Evolutionary conservation across 2,888 invertebrate genomes (phyloP), one percentile per base, ranked within the genome.

Genomic region (Aethes cnicana): DNA sequence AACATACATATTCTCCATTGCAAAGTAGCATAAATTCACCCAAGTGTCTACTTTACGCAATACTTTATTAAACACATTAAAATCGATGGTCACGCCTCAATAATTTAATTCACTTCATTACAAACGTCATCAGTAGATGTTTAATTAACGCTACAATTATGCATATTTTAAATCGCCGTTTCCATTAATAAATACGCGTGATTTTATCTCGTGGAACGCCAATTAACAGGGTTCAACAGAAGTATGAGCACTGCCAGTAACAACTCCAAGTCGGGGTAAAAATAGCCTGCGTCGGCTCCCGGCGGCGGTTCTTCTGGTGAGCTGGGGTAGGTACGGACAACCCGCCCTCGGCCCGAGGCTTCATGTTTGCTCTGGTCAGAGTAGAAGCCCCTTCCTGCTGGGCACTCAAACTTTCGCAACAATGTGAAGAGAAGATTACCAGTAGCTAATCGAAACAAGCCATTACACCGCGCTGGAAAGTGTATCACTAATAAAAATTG

Each of bases 91-190:
- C 39, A 33, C 47, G 18, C 28, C 37, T 36, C 36, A 46, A 47
- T 52, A 60, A 58, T 63, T 59, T 58, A 58, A 57, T 65, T 65
- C 59, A 64, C 64, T 66, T 62, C 55, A 66, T 68, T 63, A 63
- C 60, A 49, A 59, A 56, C 57, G 28, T 50, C 58, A 59, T 59
- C 57, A 54, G 54, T 63, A 36, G 42, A 68, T 66, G 66, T 72
- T 70, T 68, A 72, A 69, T 69, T 69, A 65, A 59, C 66, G n/a
- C n/a, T 60, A 68, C 63, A 69, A 71, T 74, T 71, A 68, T 66
- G 70, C 69, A 68, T 73, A 68, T 68, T 71, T 72, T 66, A 66
- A 69, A 57, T 57, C 64, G 63, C 62, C 62, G 67, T 57, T 56
- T 56, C 62, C 60, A 61, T 61, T 68, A 66, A 67, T 67, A 69